Conservation (phyloP, 2,797 vertebrate genomes). For the Oreortyx pictus region DNA sequence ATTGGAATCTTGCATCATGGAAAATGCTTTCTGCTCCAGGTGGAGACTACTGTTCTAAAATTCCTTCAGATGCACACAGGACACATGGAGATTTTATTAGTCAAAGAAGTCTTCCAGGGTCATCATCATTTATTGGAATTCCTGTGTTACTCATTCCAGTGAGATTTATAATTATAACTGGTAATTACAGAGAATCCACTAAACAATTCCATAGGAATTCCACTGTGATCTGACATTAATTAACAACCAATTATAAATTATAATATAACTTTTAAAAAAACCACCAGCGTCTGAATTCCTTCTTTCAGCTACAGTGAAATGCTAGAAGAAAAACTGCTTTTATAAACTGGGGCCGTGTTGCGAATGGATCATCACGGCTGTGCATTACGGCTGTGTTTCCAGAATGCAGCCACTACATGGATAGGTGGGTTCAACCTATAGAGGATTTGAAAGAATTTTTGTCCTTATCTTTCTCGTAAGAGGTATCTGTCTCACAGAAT, state of each 20-base stretch:
- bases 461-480: slow-evolving; percentile 35
- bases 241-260: slow-evolving; percentile 72
- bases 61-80: neutral
- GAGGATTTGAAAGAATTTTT: slow-evolving; percentile 9
- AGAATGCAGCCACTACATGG: neutral
- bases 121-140: slow-evolving; percentile 71
- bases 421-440: neutral
- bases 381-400: neutral
- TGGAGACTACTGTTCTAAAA: slow-evolving; percentile 33
- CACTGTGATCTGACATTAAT: slow-evolving; percentile 76
- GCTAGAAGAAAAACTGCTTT: neutral
- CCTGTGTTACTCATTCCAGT: slow-evolving; percentile 71
- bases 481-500: slow-evolving; percentile 52
- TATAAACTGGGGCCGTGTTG: neutral
- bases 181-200: slow-evolving; percentile 72
- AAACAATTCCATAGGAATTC: slow-evolving; percentile 75
- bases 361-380: neutral
- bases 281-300: slow-evolving; percentile 46
- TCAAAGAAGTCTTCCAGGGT: slow-evolving; percentile 19
- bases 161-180: slow-evolving; percentile 75
- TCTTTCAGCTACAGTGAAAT: slow-evolving; percentile 30
- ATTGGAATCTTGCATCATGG: neutral
- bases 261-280: slow-evolving; percentile 61
- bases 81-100: slow-evolving; percentile 49
- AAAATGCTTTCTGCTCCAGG: neutral